phyloP scores from a whole-genome alignment of 1,140 invertebrate genomes.

The Trichonephila clavata region DNA sequence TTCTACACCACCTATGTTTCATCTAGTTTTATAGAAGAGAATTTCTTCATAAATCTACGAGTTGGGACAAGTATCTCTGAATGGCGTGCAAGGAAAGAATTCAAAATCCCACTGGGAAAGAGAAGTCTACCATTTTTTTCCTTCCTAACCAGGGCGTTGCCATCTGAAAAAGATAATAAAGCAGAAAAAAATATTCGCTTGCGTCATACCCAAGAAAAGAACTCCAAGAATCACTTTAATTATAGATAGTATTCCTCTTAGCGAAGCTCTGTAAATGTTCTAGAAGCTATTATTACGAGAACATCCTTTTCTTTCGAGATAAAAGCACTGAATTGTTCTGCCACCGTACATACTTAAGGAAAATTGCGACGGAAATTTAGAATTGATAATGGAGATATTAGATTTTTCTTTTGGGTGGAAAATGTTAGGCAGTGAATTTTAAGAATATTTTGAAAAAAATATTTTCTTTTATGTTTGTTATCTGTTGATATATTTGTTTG shows the following conservation, averaged over 20 bases:
- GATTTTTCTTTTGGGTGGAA: too few relatives aligned
- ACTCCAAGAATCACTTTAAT: constrained; percentile 14
- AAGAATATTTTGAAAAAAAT: too few relatives aligned
- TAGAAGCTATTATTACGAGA: constrained; percentile 38
- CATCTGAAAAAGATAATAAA: not conserved
- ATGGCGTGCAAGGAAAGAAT: constrained; percentile 20
- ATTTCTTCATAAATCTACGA: constrained; percentile 17
- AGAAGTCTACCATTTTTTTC: not conserved
- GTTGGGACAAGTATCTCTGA: constrained; percentile 18
- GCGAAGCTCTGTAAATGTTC: not conserved
- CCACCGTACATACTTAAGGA: not conserved
- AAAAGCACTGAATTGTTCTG: not conserved
- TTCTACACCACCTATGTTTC: not conserved
- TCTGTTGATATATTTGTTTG: too few relatives aligned
- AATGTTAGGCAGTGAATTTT: too few relatives aligned
- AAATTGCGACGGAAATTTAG: too few relatives aligned
- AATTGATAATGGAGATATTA: too few relatives aligned
- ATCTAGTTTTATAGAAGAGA: constrained; percentile 6
- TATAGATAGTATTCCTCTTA: constrained; percentile 47
- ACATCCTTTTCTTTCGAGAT: not conserved
- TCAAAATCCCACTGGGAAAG: not conserved
- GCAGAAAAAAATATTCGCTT: not conserved
- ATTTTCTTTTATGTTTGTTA: too few relatives aligned
- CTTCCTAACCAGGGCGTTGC: constrained; percentile 36
- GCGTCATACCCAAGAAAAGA: not conserved